These are phyloP conservation scores for Neoarius graeffei DNA, from an alignment of 2,113 vertebrate species.

Conservation along the genomic window DNA sequence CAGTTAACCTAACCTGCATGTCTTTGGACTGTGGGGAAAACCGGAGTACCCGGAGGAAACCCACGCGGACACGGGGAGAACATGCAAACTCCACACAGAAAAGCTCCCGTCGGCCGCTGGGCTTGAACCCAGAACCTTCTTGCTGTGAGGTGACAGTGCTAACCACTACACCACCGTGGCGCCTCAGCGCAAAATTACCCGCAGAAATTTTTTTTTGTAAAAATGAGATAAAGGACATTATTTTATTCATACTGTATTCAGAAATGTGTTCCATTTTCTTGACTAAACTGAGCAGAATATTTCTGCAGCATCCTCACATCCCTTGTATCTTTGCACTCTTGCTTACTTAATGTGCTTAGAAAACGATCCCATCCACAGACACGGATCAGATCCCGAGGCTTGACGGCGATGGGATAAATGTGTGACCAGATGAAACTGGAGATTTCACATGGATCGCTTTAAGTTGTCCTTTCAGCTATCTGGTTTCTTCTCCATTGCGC, in stretches of 20 bases:
- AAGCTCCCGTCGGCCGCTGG: too few relatives aligned
- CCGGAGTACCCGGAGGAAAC: too few relatives aligned
- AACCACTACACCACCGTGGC: too few relatives aligned
- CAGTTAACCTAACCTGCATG: too few relatives aligned
- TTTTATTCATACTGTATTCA: background rate
- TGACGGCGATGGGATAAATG: background rate
- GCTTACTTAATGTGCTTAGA: background rate
- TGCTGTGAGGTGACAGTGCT: too few relatives aligned
- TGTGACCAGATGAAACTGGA: background rate
- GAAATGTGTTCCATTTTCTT: background rate
- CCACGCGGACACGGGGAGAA: too few relatives aligned
- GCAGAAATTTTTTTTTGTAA: too few relatives aligned
- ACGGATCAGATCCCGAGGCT: background rate
- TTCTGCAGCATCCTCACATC: background rate
- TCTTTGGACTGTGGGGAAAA: too few relatives aligned
- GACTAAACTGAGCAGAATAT: background rate
- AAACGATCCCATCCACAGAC: background rate
- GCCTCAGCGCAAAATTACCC: too few relatives aligned
- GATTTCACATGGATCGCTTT: slow-evolving; percentile 14
- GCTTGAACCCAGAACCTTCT: too few relatives aligned
- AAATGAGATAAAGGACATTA: background rate
- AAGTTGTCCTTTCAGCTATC: background rate
- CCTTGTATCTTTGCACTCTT: background rate
- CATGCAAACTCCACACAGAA: too few relatives aligned
- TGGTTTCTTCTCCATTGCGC: background rate